Conservation (phyloP, 2,888 invertebrate species). For the Drepanosiphum platanoidis region DNA sequence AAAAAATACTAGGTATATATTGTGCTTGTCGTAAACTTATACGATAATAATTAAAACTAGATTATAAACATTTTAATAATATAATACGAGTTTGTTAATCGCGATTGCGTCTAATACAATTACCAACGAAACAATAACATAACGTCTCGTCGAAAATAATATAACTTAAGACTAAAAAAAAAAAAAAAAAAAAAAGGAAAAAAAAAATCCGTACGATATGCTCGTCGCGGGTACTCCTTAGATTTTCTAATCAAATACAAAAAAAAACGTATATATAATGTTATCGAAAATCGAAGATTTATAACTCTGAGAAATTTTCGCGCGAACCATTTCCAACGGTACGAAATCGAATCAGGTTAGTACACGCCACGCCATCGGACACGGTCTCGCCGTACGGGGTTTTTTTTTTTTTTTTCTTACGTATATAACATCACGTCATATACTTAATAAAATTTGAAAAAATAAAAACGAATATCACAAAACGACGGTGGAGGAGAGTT, state of each 20-base stretch:
- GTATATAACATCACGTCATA: background rate
- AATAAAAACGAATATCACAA: slow-evolving; percentile 15
- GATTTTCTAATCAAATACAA: too few species aligned
- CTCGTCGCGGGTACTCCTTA: background rate
- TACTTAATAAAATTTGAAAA: background rate
- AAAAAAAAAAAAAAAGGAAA: too few species aligned
- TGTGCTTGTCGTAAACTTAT: background rate
- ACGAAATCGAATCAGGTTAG: too few species aligned
- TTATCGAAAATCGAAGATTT: background rate
- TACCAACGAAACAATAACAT: background rate
- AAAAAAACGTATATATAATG: too few species aligned
- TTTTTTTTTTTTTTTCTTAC: too few species aligned
- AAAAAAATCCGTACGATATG: background rate
- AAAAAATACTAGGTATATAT: background rate
- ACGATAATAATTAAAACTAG: background rate
- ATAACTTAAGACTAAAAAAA: background rate
- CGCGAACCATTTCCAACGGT: background rate
- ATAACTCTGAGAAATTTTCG: background rate
- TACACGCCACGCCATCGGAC: background rate
- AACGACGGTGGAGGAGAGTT: background rate
- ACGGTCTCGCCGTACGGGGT: background rate
- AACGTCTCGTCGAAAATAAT: background rate
- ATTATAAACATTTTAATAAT: background rate
- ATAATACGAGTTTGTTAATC: background rate
- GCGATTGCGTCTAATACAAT: background rate